These are phyloP conservation scores for Lasioglossum villosulum DNA, from an alignment of 2,888 invertebrate genomes.

Conservation along the genomic window DNA sequence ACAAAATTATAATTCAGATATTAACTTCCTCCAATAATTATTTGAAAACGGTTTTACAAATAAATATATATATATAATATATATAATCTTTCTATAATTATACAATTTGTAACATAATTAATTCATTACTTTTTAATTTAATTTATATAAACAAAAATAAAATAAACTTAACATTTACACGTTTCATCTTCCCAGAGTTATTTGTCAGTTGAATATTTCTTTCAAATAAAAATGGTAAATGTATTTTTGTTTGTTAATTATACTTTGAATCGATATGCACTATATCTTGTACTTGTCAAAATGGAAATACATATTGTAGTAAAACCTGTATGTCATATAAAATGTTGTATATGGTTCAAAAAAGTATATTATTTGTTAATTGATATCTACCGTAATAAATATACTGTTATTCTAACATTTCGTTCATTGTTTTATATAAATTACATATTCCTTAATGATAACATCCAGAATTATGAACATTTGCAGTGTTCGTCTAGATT, in stretches of 20 bases:
- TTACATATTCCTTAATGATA: constrained; percentile 14
- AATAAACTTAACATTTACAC: constrained; percentile 4
- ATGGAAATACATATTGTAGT: neutral
- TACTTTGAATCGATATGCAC: neutral
- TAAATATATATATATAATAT: constrained; percentile 11
- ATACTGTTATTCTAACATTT: constrained; percentile 9
- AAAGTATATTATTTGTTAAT: neutral
- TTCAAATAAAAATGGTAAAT: neutral
- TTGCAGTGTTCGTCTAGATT: constrained; percentile 11
- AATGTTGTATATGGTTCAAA: constrained; percentile 8
- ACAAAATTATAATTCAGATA: constrained; percentile 18
- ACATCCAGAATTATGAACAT: constrained; percentile 9
- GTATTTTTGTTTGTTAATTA: neutral
- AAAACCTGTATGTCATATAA: constrained; percentile 10
- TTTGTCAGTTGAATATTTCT: neutral
- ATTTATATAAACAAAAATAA: neutral
- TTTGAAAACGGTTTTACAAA: constrained; percentile 8
- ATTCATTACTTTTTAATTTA: neutral
- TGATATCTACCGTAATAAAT: constrained; percentile 9
- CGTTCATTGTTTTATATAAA: constrained; percentile 17
- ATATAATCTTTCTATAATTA: constrained; percentile 5
- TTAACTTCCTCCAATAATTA: neutral
- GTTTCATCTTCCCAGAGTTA: neutral
- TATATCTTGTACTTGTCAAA: constrained; percentile 5
- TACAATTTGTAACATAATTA: constrained; percentile 13